Evolutionary conservation across 2,797 vertebrate genomes (phyloP).

Genomic region (Malurus leucopterus): DNA sequence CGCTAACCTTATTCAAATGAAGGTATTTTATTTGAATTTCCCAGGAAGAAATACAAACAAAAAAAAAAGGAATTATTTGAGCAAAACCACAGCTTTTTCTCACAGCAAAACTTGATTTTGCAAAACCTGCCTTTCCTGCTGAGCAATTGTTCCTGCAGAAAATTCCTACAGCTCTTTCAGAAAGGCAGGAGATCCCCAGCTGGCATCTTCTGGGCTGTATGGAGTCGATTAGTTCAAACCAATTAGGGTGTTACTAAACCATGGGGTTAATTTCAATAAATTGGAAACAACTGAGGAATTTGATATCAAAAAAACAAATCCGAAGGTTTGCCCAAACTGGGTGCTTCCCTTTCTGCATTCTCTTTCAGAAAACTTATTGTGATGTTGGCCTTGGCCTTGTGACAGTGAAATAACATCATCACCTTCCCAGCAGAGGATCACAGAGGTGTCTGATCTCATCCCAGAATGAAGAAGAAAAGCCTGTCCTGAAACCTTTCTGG

Average conservation of each 20-base stretch:
- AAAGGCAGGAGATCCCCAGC: neutral
- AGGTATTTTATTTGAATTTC: neutral
- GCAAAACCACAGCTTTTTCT: constrained; percentile 25
- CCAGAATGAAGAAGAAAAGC: neutral
- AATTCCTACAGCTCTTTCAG: neutral
- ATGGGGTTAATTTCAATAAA: neutral
- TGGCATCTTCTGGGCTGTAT: constrained; percentile 16
- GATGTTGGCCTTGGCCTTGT: constrained; percentile 44
- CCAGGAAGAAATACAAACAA: neutral
- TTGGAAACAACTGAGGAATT: neutral
- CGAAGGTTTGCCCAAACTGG: neutral
- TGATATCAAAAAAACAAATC: neutral
- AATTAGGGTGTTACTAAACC: neutral
- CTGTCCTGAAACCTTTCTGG: neutral
- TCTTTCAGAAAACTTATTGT: constrained; percentile 15
- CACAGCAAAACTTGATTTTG: neutral
- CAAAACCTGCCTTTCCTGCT: constrained; percentile 19
- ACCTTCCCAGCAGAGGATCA: constrained; percentile 28
- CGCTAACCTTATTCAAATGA: neutral
- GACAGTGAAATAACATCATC: constrained; percentile 43
- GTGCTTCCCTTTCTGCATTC: neutral
- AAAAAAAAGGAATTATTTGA: neutral
- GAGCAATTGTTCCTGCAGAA: constrained; percentile 32
- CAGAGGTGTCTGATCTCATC: constrained; percentile 33
- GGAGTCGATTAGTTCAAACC: constrained; percentile 13